Percentiles rank a stretch among this genome's conserved stretches.
phyloP scores from a whole-genome alignment of 2,888 invertebrate genomes.

The Lymantria monacha region DNA sequence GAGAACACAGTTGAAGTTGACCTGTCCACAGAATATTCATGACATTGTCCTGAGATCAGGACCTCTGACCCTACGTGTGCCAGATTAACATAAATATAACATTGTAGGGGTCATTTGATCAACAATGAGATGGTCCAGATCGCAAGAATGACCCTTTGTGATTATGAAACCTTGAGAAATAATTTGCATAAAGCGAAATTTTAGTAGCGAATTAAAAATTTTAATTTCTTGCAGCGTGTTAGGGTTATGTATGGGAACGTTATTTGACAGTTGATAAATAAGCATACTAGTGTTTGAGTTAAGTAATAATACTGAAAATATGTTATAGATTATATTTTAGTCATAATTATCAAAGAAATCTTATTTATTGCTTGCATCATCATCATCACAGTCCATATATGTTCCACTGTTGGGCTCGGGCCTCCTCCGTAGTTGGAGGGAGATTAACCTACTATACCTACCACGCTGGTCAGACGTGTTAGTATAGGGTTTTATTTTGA shows the following conservation, averaged over 20 bases:
- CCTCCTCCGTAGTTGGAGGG: too few relatives aligned
- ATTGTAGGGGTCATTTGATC: slow-evolving; percentile 21
- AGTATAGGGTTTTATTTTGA: too few relatives aligned
- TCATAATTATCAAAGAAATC: too few relatives aligned
- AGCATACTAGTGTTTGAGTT: too few relatives aligned
- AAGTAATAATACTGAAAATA: too few relatives aligned
- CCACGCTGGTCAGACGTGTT: too few relatives aligned
- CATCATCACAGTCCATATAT: too few relatives aligned
- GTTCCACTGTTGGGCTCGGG: too few relatives aligned
- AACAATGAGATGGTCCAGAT: slow-evolving; percentile 26
- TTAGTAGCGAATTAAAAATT: slow-evolving; percentile 39
- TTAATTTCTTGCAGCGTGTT: slow-evolving; percentile 31
- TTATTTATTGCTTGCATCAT: too few relatives aligned
- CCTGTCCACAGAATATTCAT: slow-evolving; percentile 45
- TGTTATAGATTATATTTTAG: too few relatives aligned
- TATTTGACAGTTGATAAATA: slow-evolving; percentile 16
- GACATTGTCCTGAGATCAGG: slow-evolving; percentile 63
- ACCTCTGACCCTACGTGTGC: slow-evolving; percentile 73
- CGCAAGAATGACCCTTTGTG: slow-evolving; percentile 25
- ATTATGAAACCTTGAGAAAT: slow-evolving; percentile 29
- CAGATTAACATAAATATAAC: slow-evolving; percentile 42
- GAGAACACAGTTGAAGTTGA: slow-evolving; percentile 64
- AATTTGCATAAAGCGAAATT: slow-evolving; percentile 66
- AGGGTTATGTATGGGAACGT: slow-evolving; percentile 35
- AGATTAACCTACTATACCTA: too few relatives aligned